Conservation (phyloP, 2,888 invertebrate species). For the Rhabditoides inermis region DNA sequence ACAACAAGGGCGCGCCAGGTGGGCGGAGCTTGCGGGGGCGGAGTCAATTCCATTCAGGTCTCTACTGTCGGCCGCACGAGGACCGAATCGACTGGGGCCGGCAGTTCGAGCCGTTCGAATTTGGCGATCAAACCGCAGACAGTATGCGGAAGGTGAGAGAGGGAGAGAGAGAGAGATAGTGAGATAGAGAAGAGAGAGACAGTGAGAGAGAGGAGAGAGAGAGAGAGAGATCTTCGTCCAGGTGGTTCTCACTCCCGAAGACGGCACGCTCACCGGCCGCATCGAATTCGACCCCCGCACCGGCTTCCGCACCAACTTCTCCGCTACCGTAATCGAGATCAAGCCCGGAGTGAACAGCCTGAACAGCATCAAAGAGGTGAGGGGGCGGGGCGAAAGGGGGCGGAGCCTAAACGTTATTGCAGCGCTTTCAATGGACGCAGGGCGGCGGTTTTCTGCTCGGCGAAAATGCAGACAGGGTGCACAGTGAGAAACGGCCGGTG, state of each 20-base stretch:
- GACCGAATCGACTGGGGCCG: constrained; percentile 16
- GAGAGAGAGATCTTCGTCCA: too few relatives aligned
- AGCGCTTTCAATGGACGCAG: constrained; percentile 27
- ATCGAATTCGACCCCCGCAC: constrained; percentile 45
- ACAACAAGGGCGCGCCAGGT: constrained; percentile 22
- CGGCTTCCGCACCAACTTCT: constrained; percentile 44
- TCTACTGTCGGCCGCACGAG: constrained; percentile 34
- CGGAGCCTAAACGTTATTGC: neutral
- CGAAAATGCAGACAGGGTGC: too few relatives aligned
- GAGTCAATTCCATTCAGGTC: constrained; percentile 8
- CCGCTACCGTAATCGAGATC: constrained; percentile 46
- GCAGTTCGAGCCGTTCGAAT: constrained; percentile 29
- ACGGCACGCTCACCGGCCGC: constrained; percentile 45
- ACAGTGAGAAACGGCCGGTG: constrained; percentile 16
- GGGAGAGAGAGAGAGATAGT: too few relatives aligned
- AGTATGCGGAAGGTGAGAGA: constrained; percentile 24
- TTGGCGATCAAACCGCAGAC: constrained; percentile 25
- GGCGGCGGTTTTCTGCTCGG: constrained; percentile 23
- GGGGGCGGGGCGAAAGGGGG: neutral
- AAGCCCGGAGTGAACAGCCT: constrained; percentile 42
- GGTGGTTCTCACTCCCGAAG: constrained; percentile 28
- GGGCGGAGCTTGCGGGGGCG: neutral
- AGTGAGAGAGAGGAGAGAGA: too few relatives aligned
- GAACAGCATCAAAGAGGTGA: constrained; percentile 48
- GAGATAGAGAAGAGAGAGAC: too few relatives aligned